Evolutionary conservation across 2,797 vertebrate species (phyloP).

Genomic region (Mallotus villosus): DNA sequence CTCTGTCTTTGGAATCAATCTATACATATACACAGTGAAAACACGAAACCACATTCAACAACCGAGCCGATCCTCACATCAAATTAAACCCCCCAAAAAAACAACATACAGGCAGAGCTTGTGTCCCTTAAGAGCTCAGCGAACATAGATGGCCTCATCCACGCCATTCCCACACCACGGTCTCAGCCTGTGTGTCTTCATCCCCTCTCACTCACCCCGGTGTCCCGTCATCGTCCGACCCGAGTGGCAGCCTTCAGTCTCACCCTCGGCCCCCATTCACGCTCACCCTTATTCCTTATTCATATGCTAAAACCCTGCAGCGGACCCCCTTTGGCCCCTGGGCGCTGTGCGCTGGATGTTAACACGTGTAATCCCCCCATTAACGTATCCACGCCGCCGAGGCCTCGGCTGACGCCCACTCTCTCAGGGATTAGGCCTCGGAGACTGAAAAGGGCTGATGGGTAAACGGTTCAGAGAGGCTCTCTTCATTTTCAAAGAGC

Average conservation of each 20-base stretch:
- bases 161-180: conserved; percentile 1
- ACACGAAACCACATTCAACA: background rate
- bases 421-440: conserved; percentile 69
- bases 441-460: conserved; percentile 63
- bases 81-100: too few species aligned
- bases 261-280: conserved; percentile 58
- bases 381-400: conserved; percentile 66
- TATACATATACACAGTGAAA: background rate
- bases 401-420: conserved; percentile 66
- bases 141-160: background rate
- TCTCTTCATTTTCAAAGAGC: conserved; percentile 59
- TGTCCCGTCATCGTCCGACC: conserved; percentile 23
- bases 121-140: background rate
- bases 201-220: background rate
- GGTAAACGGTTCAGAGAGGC: conserved; percentile 69
- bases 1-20: background rate
- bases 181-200: background rate
- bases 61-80: too few species aligned
- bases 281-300: conserved; percentile 70
- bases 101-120: too few species aligned
- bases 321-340: conserved; percentile 69
- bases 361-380: conserved; percentile 81
- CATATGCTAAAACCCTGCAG: conserved; percentile 75
- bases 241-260: conserved; percentile 70
- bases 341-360: conserved; percentile 71